Conservation (phyloP, 2,113 vertebrate genomes). For the Mobula hypostoma region DNA sequence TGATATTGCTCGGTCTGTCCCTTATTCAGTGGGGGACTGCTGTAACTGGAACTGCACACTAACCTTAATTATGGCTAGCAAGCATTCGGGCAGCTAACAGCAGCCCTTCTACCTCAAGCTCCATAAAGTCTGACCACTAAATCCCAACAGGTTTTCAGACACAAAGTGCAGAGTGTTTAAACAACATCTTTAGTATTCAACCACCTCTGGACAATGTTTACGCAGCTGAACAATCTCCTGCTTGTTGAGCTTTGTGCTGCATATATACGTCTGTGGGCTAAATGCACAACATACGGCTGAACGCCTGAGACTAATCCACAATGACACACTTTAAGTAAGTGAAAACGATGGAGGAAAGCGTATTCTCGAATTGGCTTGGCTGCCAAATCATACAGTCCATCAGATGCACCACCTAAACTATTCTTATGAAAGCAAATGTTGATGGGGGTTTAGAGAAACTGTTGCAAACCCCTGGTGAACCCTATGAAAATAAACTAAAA, state of each 20-base stretch:
- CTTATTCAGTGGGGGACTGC: not conserved
- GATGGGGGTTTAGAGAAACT: not conserved
- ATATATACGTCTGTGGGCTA: constrained; percentile 36
- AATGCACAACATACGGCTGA: constrained; percentile 38
- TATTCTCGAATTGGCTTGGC: not conserved
- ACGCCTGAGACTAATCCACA: not conserved
- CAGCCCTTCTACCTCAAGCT: constrained; percentile 40
- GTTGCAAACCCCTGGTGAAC: not conserved
- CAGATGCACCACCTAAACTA: not conserved
- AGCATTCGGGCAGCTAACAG: constrained; percentile 19
- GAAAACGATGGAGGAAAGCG: not conserved
- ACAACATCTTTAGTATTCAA: constrained; percentile 42
- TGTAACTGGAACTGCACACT: not conserved
- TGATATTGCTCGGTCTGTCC: not conserved
- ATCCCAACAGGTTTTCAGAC: constrained; percentile 40
- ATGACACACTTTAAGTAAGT: constrained; percentile 10
- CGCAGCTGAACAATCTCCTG: constrained; percentile 42
- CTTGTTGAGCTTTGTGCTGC: constrained; percentile 44
- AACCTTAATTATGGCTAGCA: constrained; percentile 22
- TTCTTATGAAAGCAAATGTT: constrained; percentile 9
- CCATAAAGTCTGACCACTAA: constrained; percentile 41
- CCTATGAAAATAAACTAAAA: constrained; percentile 6
- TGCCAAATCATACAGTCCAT: constrained; percentile 6
- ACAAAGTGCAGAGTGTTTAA: constrained; percentile 44
- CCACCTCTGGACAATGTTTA: constrained; percentile 40